A percentile compares a stretch with the other conserved stretches of the same genome.
Conservation (phyloP, 35 echinoderm and acorn worm species). For the Chiridota heheva region DNA sequence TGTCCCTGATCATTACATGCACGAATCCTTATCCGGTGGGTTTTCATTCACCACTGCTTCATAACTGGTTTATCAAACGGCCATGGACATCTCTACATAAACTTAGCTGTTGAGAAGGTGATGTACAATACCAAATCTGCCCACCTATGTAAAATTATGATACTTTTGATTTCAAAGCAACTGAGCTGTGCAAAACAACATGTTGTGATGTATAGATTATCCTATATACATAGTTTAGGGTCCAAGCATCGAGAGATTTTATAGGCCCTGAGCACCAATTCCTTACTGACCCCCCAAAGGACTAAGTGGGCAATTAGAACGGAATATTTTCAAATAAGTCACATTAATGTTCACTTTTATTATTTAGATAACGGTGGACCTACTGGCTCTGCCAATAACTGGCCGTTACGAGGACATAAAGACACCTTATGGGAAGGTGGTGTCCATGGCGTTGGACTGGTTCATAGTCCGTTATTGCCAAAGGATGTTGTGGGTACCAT, state of each 20-base stretch:
- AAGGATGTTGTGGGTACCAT: slow-evolving; percentile 42
- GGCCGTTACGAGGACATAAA: slow-evolving; percentile 74
- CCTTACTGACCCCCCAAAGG: not conserved
- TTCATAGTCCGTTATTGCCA: slow-evolving; percentile 59
- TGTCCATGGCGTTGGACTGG: slow-evolving; percentile 66
- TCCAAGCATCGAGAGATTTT: not conserved
- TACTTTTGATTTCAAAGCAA: not conserved
- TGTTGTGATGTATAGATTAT: not conserved
- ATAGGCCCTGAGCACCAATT: not conserved
- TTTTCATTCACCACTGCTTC: not conserved
- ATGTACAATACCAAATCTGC: not conserved
- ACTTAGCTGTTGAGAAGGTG: too few relatives aligned
- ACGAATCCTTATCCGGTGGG: not conserved
- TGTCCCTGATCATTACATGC: not conserved
- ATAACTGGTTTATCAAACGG: not conserved
- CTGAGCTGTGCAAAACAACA: not conserved
- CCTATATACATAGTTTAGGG: not conserved
- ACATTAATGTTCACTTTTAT: not conserved
- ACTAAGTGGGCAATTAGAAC: not conserved
- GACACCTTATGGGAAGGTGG: slow-evolving; percentile 75
- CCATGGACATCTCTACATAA: not conserved
- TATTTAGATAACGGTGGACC: slow-evolving; percentile 72
- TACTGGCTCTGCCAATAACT: slow-evolving; percentile 55
- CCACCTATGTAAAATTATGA: not conserved
- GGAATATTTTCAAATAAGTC: not conserved